These are phyloP conservation scores for Myotis yumanensis DNA, from an alignment of 2,113 vertebrate genomes.

Conservation along the genomic window DNA sequence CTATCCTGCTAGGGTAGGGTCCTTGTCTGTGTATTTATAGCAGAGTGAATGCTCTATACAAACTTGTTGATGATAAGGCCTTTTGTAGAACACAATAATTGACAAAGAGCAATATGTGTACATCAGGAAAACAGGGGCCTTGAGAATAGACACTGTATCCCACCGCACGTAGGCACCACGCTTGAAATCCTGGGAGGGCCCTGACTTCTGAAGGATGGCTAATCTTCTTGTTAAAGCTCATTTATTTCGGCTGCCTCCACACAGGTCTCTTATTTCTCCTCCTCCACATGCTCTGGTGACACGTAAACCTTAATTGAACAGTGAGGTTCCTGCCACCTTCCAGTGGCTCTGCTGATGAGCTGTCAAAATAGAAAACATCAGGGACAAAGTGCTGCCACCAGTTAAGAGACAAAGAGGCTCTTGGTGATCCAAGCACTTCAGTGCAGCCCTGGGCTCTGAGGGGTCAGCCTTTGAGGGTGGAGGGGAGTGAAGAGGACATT, in stretches of 20 bases:
- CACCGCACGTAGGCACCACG: neutral
- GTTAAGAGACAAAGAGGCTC: neutral
- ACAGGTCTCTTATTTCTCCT: neutral
- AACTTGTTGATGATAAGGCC: neutral
- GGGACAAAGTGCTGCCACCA: neutral
- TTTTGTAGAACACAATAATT: neutral
- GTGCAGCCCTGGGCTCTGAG: neutral
- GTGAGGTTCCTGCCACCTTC: slow-evolving; percentile 21
- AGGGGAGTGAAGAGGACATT: neutral
- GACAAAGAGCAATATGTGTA: neutral
- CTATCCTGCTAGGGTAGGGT: neutral
- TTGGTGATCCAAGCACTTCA: neutral
- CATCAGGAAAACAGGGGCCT: neutral
- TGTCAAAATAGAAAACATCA: slow-evolving; percentile 35
- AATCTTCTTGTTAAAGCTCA: neutral
- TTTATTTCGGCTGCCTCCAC: neutral
- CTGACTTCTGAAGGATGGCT: neutral
- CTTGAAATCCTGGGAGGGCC: neutral
- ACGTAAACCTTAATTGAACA: slow-evolving; percentile 15
- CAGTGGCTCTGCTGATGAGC: slow-evolving; percentile 35
- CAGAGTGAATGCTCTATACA: neutral
- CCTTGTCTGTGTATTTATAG: neutral
- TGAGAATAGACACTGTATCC: neutral
- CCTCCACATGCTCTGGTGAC: neutral
- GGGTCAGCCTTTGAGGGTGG: neutral